Evolutionary conservation across 2,797 vertebrate genomes (phyloP).

Genomic region (Myripristis jacobus): DNA sequence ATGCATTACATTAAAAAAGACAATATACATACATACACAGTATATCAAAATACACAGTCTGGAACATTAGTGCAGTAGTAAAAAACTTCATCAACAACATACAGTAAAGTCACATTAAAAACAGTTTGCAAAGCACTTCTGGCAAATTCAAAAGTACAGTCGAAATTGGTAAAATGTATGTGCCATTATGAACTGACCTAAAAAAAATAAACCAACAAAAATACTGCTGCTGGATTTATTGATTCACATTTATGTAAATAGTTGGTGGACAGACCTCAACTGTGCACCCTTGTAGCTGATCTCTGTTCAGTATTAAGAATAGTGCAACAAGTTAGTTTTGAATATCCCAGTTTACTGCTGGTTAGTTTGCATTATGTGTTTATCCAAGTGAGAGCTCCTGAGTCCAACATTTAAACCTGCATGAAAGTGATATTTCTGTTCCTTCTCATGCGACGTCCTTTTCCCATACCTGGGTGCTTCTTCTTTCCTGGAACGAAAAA

Average conservation of each 20-base stretch:
- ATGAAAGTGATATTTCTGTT: slow-evolving; percentile 41
- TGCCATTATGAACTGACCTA: slow-evolving; percentile 11
- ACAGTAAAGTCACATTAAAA: slow-evolving; percentile 45
- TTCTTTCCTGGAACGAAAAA: slow-evolving; percentile 63
- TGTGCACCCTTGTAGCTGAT: not conserved
- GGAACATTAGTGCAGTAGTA: slow-evolving; percentile 50
- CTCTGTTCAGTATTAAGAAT: not conserved
- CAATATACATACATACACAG: slow-evolving; percentile 37
- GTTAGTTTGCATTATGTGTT: slow-evolving; percentile 27
- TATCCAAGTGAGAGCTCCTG: slow-evolving; percentile 18
- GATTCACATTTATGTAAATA: slow-evolving; percentile 21
- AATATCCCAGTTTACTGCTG: slow-evolving; percentile 1
- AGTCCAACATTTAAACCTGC: slow-evolving; percentile 30
- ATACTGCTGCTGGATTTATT: not conserved
- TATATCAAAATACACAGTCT: slow-evolving; percentile 51
- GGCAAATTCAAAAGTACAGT: slow-evolving; percentile 25
- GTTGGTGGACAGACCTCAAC: not conserved
- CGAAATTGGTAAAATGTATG: slow-evolving; percentile 14
- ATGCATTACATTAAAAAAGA: not conserved
- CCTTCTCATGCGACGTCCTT: slow-evolving; percentile 46
- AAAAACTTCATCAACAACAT: slow-evolving; percentile 32
- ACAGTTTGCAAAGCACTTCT: slow-evolving; percentile 22
- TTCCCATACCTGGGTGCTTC: slow-evolving; percentile 17
- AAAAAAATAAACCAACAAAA: not conserved
- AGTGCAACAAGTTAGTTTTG: slow-evolving; percentile 1